Percentiles rank a stretch among this genome's conserved stretches.
Evolutionary conservation across 2,888 invertebrate species (phyloP).

Genomic region (Tanytarsus gracilentus): DNA sequence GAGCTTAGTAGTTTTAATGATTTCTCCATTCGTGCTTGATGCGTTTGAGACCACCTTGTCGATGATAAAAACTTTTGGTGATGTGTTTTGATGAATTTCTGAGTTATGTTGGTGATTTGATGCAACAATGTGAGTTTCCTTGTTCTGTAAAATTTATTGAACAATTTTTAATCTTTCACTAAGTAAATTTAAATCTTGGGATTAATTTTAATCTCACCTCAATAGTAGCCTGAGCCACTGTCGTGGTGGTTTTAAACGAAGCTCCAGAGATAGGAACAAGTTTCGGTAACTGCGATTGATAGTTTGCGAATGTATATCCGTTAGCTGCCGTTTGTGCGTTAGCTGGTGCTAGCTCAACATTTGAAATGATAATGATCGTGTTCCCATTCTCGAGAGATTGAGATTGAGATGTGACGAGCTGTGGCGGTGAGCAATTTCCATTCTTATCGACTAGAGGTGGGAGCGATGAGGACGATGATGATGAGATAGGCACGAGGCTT

Average conservation of each 20-base stretch:
- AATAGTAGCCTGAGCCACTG: not conserved
- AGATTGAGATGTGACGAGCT: no score
- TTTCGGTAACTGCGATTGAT: conserved; percentile 16
- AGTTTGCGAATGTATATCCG: conserved; percentile 24
- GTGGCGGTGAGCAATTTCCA: no score
- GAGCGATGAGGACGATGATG: no score
- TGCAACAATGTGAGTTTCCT: not conserved
- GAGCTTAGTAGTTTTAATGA: not conserved
- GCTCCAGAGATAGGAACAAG: conserved; percentile 15
- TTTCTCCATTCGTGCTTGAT: not conserved
- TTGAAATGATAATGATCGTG: conserved; percentile 25
- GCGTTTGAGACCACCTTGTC: conserved; percentile 13
- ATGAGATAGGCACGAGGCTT: not conserved
- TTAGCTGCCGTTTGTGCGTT: conserved; percentile 5
- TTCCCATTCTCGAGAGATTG: conserved; percentile 16
- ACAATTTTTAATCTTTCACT: not conserved
- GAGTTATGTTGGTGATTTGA: not conserved
- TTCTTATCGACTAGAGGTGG: no score
- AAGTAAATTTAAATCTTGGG: no score
- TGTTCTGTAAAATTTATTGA: no score
- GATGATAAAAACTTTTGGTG: conserved; percentile 27
- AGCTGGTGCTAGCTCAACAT: conserved; percentile 23
- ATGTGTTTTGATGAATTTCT: conserved; percentile 8
- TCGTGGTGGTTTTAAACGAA: not conserved
- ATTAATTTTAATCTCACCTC: not conserved